phyloP scores from a whole-genome alignment of 2,797 vertebrate genomes.

The Hybognathus amarus region DNA sequence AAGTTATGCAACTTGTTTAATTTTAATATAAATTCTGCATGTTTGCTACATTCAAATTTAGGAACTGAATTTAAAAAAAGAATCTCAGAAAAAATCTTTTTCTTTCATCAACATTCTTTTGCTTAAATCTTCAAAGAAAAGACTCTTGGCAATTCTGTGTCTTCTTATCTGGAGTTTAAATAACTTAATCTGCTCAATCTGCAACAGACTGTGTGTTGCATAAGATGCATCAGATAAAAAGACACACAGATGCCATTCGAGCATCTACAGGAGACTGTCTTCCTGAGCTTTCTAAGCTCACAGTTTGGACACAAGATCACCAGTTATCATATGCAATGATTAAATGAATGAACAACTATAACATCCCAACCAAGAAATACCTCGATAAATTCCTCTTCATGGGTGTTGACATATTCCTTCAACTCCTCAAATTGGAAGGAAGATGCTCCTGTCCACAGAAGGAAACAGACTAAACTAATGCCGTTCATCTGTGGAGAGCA shows the following conservation, averaged over 20 bases:
- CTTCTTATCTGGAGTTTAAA: not conserved
- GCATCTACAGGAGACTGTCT: not conserved
- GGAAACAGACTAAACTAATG: slow-evolving; percentile 26
- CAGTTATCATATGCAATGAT: not conserved
- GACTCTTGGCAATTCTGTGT: not conserved
- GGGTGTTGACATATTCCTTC: slow-evolving; percentile 32
- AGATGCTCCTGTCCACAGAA: slow-evolving; percentile 8
- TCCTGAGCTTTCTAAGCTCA: not conserved
- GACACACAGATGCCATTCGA: not conserved
- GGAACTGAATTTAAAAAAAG: too few species aligned
- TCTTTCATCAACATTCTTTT: not conserved
- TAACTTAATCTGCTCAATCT: not conserved
- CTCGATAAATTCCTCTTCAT: slow-evolving; percentile 52
- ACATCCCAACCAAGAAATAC: slow-evolving; percentile 27
- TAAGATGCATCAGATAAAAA: not conserved
- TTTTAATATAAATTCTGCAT: too few species aligned
- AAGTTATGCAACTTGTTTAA: too few species aligned
- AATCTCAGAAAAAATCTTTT: too few species aligned
- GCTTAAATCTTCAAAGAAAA: not conserved
- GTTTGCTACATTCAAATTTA: too few species aligned
- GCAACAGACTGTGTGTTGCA: not conserved
- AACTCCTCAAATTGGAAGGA: slow-evolving; percentile 41
- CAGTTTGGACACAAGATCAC: not conserved
- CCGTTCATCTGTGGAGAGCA: slow-evolving; percentile 44
- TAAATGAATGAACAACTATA: not conserved